Conservation (phyloP, 2,797 vertebrate genomes). For the Microctenopoma lineatum region DNA sequence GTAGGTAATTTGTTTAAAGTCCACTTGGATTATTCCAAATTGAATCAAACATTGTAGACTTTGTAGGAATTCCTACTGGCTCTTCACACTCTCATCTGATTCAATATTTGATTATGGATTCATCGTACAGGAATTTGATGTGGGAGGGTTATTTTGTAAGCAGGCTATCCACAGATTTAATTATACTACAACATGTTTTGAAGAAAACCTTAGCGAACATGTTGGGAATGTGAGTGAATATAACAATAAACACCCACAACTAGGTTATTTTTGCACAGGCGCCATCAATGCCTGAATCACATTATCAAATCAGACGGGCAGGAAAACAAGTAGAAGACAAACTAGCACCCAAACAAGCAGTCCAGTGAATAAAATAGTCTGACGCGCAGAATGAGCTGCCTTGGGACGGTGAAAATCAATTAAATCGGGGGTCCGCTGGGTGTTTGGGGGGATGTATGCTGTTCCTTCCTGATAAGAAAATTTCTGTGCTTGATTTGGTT, state of each 20-base stretch:
- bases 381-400: constrained; percentile 59
- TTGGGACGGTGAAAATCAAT: constrained; percentile 75
- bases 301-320: constrained; percentile 57
- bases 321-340: constrained; percentile 39
- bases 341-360: constrained; percentile 57
- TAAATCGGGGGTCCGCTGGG: constrained; percentile 66
- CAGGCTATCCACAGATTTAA: constrained; percentile 14
- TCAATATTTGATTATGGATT: constrained; percentile 24
- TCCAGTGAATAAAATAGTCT: constrained; percentile 71
- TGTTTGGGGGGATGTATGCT: constrained; percentile 69
- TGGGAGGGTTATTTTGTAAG: constrained; percentile 15
- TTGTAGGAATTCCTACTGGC: background rate
- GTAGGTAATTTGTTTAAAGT: background rate
- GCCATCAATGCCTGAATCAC: constrained; percentile 47
- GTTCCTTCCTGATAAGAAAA: constrained; percentile 80
- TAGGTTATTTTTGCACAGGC: constrained; percentile 34
- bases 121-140: background rate
- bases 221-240: constrained; percentile 10
- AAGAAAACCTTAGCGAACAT: constrained; percentile 22
- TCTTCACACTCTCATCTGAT: constrained; percentile 13
- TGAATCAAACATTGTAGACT: background rate
- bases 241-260: constrained; percentile 28
- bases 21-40: constrained; percentile 18
- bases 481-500: constrained; percentile 79
- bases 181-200: constrained; percentile 9